A percentile compares a stretch with the other conserved stretches of the same genome.
phyloP scores from a whole-genome alignment of 2,797 vertebrate genomes.

The Hyperoplus immaculatus region DNA sequence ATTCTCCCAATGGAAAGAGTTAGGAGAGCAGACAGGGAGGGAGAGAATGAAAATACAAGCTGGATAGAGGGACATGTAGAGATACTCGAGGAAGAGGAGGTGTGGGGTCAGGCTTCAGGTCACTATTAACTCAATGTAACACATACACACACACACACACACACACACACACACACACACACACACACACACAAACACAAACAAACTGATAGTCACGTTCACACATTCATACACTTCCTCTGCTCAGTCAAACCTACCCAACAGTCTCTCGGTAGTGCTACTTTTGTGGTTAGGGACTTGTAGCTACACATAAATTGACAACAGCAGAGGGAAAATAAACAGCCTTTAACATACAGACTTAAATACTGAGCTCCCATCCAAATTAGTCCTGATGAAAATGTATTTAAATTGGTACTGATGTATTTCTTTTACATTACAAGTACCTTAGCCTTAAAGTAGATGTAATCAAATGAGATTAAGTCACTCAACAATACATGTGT shows the following conservation, averaged over 20 bases:
- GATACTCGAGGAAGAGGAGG: conserved; percentile 10
- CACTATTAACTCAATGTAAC: conserved; percentile 63
- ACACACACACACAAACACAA: no score
- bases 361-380: not conserved
- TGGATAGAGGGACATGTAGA: conserved; percentile 19
- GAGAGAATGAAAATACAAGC: not conserved
- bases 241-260: conserved; percentile 28
- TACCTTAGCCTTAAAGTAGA: not conserved
- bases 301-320: conserved; percentile 45
- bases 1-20: conserved; percentile 32
- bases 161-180: conserved; percentile 4
- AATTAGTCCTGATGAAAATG: not conserved
- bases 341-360: conserved; percentile 17
- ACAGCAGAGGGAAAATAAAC: conserved; percentile 38
- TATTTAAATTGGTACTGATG: not conserved
- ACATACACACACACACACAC: conserved; percentile 26
- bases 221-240: conserved; percentile 22
- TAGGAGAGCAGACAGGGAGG: not conserved
- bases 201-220: not conserved
- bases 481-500: no score
- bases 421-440: not conserved
- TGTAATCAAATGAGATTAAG: not conserved
- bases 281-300: conserved; percentile 56
- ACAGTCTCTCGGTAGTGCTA: conserved; percentile 28
- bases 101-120: conserved; percentile 52